Evolutionary conservation across 2,888 invertebrate genomes (phyloP), one percentile per base, ranked within the genome.

Genomic region (Eristalinus sepulchralis): DNA sequence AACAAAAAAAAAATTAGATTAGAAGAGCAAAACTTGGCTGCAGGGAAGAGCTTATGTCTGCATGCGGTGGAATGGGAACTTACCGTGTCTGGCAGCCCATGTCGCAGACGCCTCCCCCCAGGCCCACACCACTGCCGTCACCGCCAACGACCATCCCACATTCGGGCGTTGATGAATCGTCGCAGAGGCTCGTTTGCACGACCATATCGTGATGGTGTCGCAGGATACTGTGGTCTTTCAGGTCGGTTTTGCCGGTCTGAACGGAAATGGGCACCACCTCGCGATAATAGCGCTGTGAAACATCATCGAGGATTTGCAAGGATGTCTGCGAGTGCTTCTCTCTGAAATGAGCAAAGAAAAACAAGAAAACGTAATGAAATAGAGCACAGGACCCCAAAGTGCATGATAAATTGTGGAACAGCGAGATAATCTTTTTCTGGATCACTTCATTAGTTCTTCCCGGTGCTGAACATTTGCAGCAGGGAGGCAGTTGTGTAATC

Each of bases 41-140:
- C 5, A 13, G 13, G 27, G 34, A 36, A 39, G 47, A 34, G 47
- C 8, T 36, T 24, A 33, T 67, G 55, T 39, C 71, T 20, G 27
- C 57, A 5, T 47, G 22, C 11, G n/a, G 55, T 24, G 17, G 39
- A 22, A n/a, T n/a, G 11, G 24, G 47, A 22, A 96, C 96, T 91
- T 96, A 97, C 88, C 97, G 94, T 0, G 97, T 97, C 91, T 97
- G 97, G 91, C 97, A 97, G 71, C 95, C 95, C 91, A 94, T 95
- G 91, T 96, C 96, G 89, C 95, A 94, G 94, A 95, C 96, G 90
- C 95, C 95, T 75, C 88, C 89, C 71, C 89, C 79, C 88, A 77
- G 83, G 75, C 83, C 84, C 34, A 81, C 68, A 88, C 83, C 83
- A 88, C 60, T 79, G 78, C 88, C 88, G 64, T 71, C 79, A 33